Evolutionary conservation across 2,888 invertebrate genomes (phyloP), one percentile per base, ranked within the genome.

Genomic region (Thelaira solivaga): DNA sequence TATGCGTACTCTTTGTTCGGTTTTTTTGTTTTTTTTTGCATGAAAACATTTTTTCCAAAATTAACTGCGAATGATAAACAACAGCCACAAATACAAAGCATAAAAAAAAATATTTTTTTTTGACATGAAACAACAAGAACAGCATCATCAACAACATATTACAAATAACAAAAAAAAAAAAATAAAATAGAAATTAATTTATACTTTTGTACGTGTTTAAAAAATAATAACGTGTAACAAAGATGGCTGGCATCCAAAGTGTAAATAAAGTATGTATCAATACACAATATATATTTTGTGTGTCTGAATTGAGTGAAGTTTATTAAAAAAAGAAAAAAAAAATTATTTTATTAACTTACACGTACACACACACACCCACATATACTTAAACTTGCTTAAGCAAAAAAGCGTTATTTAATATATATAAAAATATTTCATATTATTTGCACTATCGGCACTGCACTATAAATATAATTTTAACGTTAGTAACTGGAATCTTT

Each of bases 1-100:
- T n/a, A n/a, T n/a, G 51, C 51, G 22, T 59, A 47, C 22, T 29
- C n/a, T 18, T 22, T 2, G 26, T 1, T 10, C 16, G 24, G 0
- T 24, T 3, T 65, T 34, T 13, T 8, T 24, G 20, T 41, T 8
- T 24, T 34, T n/a, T 59, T 31, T 31, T 34, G 36, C 41, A 4
- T 59, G 39, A 26, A 45, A 43, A n/a, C 45, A n/a, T 39, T 59
- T 69, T 57, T 59, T 36, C 34, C 57, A 34, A 65, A 67, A 74
- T 74, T 74, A 74, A 74, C 74, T 74, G 59, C 39, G 59, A 74
- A 74, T 74, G 39, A 51, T 53, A 67, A 59, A 67, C 51, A 67
- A 47, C 47, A 36, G n/a, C 43, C 31, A 29, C 39, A 49, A 36
- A 13, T 51, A 49, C 29, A 49, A 59, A n/a, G n/a, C 6, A 59